Base-by-base conservation (phyloP, 2,888 invertebrate species). In the Melinaea menophilus region DNA sequence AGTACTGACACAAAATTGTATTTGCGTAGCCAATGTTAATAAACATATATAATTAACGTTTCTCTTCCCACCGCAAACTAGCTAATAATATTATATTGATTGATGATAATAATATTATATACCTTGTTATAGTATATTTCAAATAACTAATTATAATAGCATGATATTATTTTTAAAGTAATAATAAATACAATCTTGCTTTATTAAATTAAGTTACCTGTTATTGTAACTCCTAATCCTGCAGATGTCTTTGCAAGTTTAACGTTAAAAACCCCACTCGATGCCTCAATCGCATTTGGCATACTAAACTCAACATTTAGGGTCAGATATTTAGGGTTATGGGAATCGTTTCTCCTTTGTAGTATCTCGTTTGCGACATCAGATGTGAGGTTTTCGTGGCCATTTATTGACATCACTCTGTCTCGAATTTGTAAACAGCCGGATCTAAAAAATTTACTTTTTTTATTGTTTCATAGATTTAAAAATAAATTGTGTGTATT, bases 161-260 rank as follows among this genome's bases (percentile, higher is more conserved):
- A 22, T 22, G 22, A 22, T 22, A 22, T 22, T 22, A 22, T 22
- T 22, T 22, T 22, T 22, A 22, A 22, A 22, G 22, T 22, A 22
- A 22, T 22, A 22, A 22, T 22, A 22, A 22, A 22, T 22, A 22
- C 22, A 22, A 22, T 22, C 22, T 22, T 22, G 22, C 22, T 22
- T 22, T 22, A 22, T 22, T 22, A 22, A 22, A 22, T 22, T 13
- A 35, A 56, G 58, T 78, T 85, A 93, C 96, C 95, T 79, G 95
- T 96, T 5, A 98, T 95, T n/a, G 97, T 97, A 48, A 98, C 94
- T 2, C 98, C 98, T 12, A 98, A 90, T 4, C 97, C 97, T 35
- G 93, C 94, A 48, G 94, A 94, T 37, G 93, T 94, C 72, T 95
- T 94, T 4, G 96, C 95, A 59, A 98, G 90, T 82, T 97, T 96